Base-by-base conservation (phyloP, 1,140 invertebrate species). In the Drosophila teissieri region DNA sequence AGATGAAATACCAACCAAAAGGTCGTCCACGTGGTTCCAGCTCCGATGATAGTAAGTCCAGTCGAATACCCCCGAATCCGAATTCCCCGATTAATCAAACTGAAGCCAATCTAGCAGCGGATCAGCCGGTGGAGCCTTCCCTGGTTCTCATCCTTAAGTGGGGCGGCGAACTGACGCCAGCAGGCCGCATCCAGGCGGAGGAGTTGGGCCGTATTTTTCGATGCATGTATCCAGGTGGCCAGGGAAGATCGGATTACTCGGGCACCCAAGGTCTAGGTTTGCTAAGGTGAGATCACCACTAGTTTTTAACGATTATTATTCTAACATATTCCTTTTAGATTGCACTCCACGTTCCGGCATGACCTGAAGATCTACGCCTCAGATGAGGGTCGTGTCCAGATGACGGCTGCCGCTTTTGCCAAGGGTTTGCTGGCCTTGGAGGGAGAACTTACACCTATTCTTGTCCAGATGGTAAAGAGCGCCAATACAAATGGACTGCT, bases 401-500 rank as follows among this genome's bases (percentile, higher is more conserved):
- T 99, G 98, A 99, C 99, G 0, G 99, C 99, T 0, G 99, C 99
- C 12, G 99, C 99, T 11, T 99, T 99, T 93, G 98, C 99, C 2
- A 99, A 99, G 93, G 98, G 99, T 11, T 93, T 99, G 22, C 93
- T 99, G 0, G 99, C 99, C 0, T 92, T 99, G 37, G 99, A 99
- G 93, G 99, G 99, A 10, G 98, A 99, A 93, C 93, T 99, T 3
- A 99, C 99, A 0, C 99, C 99, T 0, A 99, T 99, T 92, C 93
- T 99, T 14, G 98, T 99, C 12, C 99, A 99, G 93, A 99, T 99
- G 99, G 99, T 99, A 1, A 99, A 99, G 92, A 98, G 97, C 84
- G 98, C 98, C 2, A 99, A 99, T 91, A 99, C 98, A 0, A 99
- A 99, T 93, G 98, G 99, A 4, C 92, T 99, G 11, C 92, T 99